Base-by-base conservation (phyloP, 2,888 invertebrate species). In the Arctia plantaginis region DNA sequence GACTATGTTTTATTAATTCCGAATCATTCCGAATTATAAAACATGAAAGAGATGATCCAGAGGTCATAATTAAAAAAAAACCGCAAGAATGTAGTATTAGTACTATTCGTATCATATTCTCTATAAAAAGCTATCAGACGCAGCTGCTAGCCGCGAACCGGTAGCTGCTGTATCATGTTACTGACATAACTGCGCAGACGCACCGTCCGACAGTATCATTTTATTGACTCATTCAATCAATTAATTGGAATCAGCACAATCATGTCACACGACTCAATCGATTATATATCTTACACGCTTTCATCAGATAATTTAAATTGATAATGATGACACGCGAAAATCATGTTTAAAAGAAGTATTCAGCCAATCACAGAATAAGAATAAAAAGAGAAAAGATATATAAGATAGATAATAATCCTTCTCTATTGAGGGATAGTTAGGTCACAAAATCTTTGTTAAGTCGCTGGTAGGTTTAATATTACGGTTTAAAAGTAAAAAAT, bases 181-280 rank as follows among this genome's bases (percentile, higher is more conserved):
- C 83, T 59, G 59, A 59, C 59, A 59, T 59, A 55, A 69, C 39
- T 30, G 72, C 77, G 35, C 20, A 79, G 30, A 82, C 83, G 69
- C 73, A 75, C 55, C 55, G 80, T 82, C 85, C 84, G 75, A 71
- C 65, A 66, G 74, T 77, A 77, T 81, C 68, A 73, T 79, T 82
- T 77, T 79, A 76, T 82, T 81, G 75, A 69, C 41, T 67, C 80
- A 77, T 80, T 69, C 78, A 73, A 78, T 80, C 77, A 74, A 72
- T 66, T 67, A 62, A 71, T 47, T 70, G 47, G 66, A 72, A 81
- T 83, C 27, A 69, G 30, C 69, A 73, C 69, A 65, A 65, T 66
- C 59, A 59, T 62, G 6, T 62, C 27, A 62, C 13, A 62, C 18
- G 18, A 62, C 15, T 27, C 6, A 62, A 62, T 27, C 59, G 59